Percentiles rank a stretch among this genome's conserved stretches.
phyloP scores from a whole-genome alignment of 2,113 vertebrate genomes.

The Mobula hypostoma region DNA sequence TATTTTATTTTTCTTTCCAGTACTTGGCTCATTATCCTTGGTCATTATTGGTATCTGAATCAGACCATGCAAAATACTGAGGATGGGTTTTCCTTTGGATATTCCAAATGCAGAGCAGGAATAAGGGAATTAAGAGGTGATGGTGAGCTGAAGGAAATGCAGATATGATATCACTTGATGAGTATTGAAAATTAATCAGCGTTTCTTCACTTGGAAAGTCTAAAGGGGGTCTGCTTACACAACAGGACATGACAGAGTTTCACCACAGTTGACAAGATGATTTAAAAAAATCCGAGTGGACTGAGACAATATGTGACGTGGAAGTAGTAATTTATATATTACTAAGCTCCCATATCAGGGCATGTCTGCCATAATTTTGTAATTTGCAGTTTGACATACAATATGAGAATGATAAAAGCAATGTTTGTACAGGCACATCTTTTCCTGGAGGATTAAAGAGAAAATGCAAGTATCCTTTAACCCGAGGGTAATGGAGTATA shows the following conservation, averaged over 20 bases:
- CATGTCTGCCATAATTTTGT: neutral
- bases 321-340: neutral
- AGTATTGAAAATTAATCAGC: neutral
- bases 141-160: neutral
- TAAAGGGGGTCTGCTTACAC: neutral
- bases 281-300: neutral
- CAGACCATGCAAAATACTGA: neutral
- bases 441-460: neutral
- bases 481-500: too few relatives aligned
- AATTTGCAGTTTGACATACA: neutral
- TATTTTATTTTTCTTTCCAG: neutral
- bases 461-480: neutral
- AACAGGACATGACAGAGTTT: neutral
- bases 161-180: neutral
- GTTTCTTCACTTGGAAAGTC: neutral
- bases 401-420: neutral
- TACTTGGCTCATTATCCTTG: neutral
- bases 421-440: neutral
- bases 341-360: neutral
- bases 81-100: neutral
- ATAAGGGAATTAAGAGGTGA: too few relatives aligned
- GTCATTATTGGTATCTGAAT: neutral
- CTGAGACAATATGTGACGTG: neutral
- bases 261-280: neutral
- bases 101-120: neutral